Conservation (phyloP, 2,797 vertebrate species). For the Galagoides demidoff region DNA sequence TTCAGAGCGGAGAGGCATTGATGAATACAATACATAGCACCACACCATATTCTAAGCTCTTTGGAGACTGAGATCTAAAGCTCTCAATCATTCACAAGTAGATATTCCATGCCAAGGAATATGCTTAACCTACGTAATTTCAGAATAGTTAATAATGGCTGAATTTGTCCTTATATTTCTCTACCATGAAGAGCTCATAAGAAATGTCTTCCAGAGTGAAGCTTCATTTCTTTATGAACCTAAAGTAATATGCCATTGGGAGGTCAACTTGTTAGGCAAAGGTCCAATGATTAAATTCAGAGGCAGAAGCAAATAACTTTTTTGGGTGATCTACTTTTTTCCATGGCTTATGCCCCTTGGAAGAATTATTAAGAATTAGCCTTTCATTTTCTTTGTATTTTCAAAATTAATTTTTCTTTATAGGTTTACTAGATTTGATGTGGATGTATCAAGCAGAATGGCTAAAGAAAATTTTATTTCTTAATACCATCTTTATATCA, state of each 20-base stretch:
- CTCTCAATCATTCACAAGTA: neutral
- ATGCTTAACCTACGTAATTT: constrained; percentile 23
- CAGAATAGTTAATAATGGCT: neutral
- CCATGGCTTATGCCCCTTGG: neutral
- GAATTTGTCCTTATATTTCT: neutral
- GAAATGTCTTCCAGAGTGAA: neutral
- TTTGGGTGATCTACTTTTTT: neutral
- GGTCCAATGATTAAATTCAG: neutral
- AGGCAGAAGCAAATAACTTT: neutral
- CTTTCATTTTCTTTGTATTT: constrained; percentile 38
- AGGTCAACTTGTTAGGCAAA: neutral
- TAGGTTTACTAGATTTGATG: neutral
- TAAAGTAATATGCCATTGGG: neutral
- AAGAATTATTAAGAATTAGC: neutral
- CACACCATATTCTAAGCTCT: neutral
- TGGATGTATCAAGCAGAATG: neutral
- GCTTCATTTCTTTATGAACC: neutral
- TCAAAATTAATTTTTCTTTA: neutral
- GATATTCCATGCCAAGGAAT: neutral
- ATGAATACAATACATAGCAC: neutral
- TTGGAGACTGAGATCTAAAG: neutral
- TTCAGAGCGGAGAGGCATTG: neutral
- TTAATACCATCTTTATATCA: neutral
- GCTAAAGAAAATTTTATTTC: neutral
- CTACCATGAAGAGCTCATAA: neutral